Evolutionary conservation across 1,140 invertebrate species (phyloP).

Genomic region (Rhynchophorus ferrugineus): DNA sequence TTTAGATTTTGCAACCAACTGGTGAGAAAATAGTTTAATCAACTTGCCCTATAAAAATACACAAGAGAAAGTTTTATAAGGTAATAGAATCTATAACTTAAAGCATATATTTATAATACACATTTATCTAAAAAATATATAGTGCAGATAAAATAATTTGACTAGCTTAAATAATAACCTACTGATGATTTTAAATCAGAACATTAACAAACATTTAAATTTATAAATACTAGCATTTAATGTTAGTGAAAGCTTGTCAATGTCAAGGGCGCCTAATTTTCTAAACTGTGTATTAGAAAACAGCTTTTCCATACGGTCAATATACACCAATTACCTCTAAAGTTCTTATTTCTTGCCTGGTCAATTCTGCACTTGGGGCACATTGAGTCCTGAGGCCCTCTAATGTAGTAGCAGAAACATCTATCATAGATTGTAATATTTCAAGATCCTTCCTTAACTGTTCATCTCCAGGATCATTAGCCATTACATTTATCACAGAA

Average conservation of each 20-base stretch:
- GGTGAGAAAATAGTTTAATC: conserved; percentile 85
- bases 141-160: too few relatives aligned
- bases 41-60: conserved; percentile 77
- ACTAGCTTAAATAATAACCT: too few relatives aligned
- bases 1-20: conserved; percentile 78
- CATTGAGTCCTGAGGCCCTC: conserved; percentile 88
- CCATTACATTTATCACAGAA: conserved; percentile 36
- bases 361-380: conserved; percentile 83
- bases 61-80: neutral
- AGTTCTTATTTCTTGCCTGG: conserved; percentile 90
- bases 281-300: neutral
- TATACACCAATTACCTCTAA: conserved; percentile 65
- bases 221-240: too few relatives aligned
- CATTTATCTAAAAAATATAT: too few relatives aligned
- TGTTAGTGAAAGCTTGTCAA: conserved; percentile 14
- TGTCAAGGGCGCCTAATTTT: conserved; percentile 14
- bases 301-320: neutral
- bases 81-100: conserved; percentile 18
- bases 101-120: too few relatives aligned
- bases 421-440: conserved; percentile 87
- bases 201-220: too few relatives aligned
- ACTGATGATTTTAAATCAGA: too few relatives aligned
- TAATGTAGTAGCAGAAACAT: conserved; percentile 84
- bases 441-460: conserved; percentile 46
- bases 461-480: conserved; percentile 45